phyloP scores from a whole-genome alignment of 2,888 invertebrate genomes.

The Pterobdella sp. region DNA sequence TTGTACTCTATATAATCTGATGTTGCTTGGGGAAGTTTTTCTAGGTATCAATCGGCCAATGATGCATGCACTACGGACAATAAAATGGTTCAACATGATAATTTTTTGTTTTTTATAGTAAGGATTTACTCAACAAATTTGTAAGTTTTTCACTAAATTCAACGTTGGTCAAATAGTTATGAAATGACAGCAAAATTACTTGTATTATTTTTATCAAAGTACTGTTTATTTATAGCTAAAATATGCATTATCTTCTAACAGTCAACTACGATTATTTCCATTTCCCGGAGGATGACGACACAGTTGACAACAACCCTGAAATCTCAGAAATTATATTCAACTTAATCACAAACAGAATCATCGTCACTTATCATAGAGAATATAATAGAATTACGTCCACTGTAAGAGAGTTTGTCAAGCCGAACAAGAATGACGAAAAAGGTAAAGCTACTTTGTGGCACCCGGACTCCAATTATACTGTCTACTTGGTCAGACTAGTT shows the following conservation, averaged over 20 bases:
- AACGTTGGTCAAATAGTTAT: too few species aligned
- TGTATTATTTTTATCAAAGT: too few species aligned
- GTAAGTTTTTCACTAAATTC: too few species aligned
- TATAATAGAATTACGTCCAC: conserved; percentile 48
- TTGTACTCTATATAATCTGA: background rate
- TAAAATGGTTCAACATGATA: too few species aligned
- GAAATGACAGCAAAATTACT: too few species aligned
- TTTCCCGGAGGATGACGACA: conserved; percentile 46
- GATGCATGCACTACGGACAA: too few species aligned
- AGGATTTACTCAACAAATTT: too few species aligned
- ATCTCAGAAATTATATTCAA: conserved; percentile 47
- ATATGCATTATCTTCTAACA: too few species aligned
- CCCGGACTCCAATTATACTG: conserved; percentile 48
- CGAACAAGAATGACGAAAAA: conserved; percentile 49
- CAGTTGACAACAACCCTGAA: conserved; percentile 45
- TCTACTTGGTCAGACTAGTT: conserved; percentile 31
- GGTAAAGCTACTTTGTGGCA: conserved; percentile 46
- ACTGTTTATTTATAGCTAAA: too few species aligned
- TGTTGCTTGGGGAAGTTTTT: background rate
- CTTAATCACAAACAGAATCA: conserved; percentile 48
- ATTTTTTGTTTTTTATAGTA: too few species aligned
- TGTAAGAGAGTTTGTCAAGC: conserved; percentile 48
- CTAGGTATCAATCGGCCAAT: too few species aligned
- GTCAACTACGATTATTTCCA: conserved; percentile 46
- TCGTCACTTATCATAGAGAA: conserved; percentile 49